phyloP scores from a whole-genome alignment of 2,797 vertebrate genomes.

The Oryzias dopingdopingensis region DNA sequence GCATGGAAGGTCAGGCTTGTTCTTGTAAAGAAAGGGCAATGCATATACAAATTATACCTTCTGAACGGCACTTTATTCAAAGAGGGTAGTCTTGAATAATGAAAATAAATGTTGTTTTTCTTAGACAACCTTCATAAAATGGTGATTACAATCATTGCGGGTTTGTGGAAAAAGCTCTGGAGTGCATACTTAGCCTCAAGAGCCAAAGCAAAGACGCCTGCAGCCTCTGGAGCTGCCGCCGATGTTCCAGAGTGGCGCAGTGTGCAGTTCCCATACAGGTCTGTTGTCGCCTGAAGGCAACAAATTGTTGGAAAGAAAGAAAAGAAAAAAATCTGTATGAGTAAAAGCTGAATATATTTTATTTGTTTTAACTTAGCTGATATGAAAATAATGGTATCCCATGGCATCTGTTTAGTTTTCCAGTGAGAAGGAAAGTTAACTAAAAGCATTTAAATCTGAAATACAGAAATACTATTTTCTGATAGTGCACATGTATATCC shows the following conservation, averaged over 20 bases:
- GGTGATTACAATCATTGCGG: slow-evolving; percentile 21
- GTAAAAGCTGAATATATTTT: no score
- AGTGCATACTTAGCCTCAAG: slow-evolving; percentile 95
- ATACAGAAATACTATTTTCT: not conserved
- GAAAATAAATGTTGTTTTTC: slow-evolving; percentile 11
- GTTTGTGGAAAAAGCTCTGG: slow-evolving; percentile 8
- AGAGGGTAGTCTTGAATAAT: slow-evolving; percentile 4
- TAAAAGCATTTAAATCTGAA: no score
- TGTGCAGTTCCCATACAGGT: slow-evolving; percentile 98
- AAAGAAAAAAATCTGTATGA: not conserved
- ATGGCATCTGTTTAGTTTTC: no score
- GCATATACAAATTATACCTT: slow-evolving; percentile 15
- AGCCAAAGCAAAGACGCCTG: slow-evolving; percentile 95
- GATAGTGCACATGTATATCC: not conserved
- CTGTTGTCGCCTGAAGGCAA: slow-evolving; percentile 92
- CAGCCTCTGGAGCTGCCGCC: slow-evolving; percentile 96
- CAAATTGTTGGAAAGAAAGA: slow-evolving; percentile 17
- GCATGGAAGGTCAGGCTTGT: slow-evolving; percentile 17
- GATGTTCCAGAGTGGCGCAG: slow-evolving; percentile 97
- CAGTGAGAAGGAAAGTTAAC: no score
- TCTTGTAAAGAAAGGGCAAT: not conserved
- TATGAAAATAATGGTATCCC: no score
- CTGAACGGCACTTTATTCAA: slow-evolving; percentile 9
- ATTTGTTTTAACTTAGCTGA: no score
- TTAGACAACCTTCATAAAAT: slow-evolving; percentile 13